Base-by-base conservation (phyloP, 2,888 invertebrate genomes). In the Diaperis boleti region DNA sequence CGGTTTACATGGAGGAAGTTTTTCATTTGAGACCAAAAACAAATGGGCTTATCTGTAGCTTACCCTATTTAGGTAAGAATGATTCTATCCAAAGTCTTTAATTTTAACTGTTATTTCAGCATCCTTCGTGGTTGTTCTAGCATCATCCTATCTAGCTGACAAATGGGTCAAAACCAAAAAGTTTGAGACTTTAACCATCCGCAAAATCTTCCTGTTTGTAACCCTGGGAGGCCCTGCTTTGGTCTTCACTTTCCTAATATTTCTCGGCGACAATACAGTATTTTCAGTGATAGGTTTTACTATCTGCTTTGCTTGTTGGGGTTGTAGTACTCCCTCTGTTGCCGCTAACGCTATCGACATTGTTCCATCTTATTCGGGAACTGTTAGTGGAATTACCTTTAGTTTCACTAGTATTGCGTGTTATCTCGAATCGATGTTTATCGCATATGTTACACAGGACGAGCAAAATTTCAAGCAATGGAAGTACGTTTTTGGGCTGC, bases 151-250 rank as follows among this genome's bases (percentile, higher is more conserved):
- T 15, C 7, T 45, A 8, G 26, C 45, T 13, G 45, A 45, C 14
- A 10, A 29, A 13, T 45, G 10, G 14, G 7, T 14, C 5, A 45
- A 45, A 45, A 13, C 8, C 11, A 14, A 14, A 10, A 42, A n/a
- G 11, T 42, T 42, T 3, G 10, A 18, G 5, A 18, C 22, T 10
- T 10, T 13, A 7, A 2, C 42, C 17, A 17, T 42, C 17, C 17
- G 42, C 8, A 42, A 18, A 18, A 42, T 42, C 18, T 42, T 42
- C 42, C 10, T 44, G 7, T n/a, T n/a, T 13, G 22, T 44, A n/a
- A n/a, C n/a, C 13, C 10, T 44, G n/a, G 8, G 10, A 8, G 42
- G 7, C 26, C 15, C 13, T 44, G 15, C 13, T 44, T n/a, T n/a
- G n/a, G n/a, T n/a, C n/a, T n/a, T n/a, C n/a, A n/a, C n/a, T n/a